Evolutionary conservation across 1,140 invertebrate genomes (phyloP).

Genomic region (Proales similis): DNA sequence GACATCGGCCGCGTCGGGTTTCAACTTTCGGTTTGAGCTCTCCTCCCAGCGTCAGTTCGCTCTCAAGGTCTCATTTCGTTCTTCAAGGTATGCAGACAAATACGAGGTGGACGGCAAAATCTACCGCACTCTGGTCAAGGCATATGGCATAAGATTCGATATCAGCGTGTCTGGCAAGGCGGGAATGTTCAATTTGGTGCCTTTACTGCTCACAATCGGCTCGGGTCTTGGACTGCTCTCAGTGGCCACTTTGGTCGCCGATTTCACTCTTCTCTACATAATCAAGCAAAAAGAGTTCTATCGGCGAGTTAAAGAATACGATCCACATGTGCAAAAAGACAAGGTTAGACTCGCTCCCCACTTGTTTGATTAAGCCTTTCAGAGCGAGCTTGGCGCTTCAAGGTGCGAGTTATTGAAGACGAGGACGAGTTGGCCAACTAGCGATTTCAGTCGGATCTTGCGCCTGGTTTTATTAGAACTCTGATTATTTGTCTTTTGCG

Average conservation of each 20-base stretch:
- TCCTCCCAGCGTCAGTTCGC: background rate
- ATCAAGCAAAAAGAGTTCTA: conserved; percentile 29
- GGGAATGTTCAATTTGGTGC: conserved; percentile 38
- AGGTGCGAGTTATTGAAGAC: too few species aligned
- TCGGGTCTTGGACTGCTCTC: conserved; percentile 17
- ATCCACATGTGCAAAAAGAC: too few species aligned
- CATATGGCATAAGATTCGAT: conserved; percentile 39
- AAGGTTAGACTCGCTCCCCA: too few species aligned
- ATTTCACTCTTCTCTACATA: conserved; percentile 34
- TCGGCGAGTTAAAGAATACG: conserved; percentile 25
- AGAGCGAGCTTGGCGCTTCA: too few species aligned
- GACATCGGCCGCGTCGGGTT: conserved; percentile 49
- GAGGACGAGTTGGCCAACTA: too few species aligned
- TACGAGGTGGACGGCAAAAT: conserved; percentile 46
- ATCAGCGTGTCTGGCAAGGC: conserved; percentile 38
- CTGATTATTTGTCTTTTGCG: too few species aligned
- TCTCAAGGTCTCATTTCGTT: too few species aligned
- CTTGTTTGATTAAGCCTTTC: too few species aligned
- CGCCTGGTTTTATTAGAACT: too few species aligned
- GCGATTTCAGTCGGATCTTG: too few species aligned
- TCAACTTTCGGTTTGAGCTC: conserved; percentile 55
- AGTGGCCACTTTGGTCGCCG: conserved; percentile 30
- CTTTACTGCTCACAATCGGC: conserved; percentile 53
- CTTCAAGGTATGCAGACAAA: conserved; percentile 53
- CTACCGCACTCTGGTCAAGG: conserved; percentile 51